Base-by-base conservation (phyloP, 2,113 vertebrate species). In the Notarius quadriscutis region DNA sequence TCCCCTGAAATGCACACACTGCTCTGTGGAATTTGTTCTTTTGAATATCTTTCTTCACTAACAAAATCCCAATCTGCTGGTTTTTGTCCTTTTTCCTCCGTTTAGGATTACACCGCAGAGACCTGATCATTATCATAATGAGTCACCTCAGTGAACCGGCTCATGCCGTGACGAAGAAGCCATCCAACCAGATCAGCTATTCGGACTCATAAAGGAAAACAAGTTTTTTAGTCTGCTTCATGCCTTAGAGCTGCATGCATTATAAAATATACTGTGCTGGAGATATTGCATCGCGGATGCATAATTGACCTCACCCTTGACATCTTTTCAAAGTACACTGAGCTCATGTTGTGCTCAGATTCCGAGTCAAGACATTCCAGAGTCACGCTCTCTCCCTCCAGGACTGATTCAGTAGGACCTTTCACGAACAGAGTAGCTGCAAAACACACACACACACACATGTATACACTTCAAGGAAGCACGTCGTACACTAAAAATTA, bases 331-430 rank as follows among this genome's bases (percentile, higher is more conserved):
- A 96, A 94, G 84, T 90, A 88, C 84, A 95, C 93, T 11, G 90
- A 87, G 89, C 92, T 94, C 90, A 94, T 93, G 93, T 96, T 94
- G 72, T 80, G 22, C 0, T 94, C 91, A 1, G 91, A 86, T 75
- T 95, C 92, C 0, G 90, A 62, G 89, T 87, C 89, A 20, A 89
- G 63, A 65, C 95, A 96, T 90, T 96, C 93, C 90, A 96, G 89
- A 0, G 72, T 91, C 87, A 95, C 30, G 4, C 25, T 15, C 0
- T 94, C 83, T 7, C 93, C 94, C 78, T 94, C 93, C 91, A 95
- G n/a, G 50, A 95, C 85, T 0, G 91, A 88, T 62, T 90, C 9
- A 2, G 86, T 85, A 1, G 94, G 94, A 17, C 95, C 95, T 89
- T 89, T 92, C 58, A 96, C 91, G 69, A 93, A 51, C 91, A 96